These are phyloP conservation scores for Aurelia sp. DNA, from an alignment of 30 jellyfish, hydroid and myxozoan genomes.

Conservation along the genomic window DNA sequence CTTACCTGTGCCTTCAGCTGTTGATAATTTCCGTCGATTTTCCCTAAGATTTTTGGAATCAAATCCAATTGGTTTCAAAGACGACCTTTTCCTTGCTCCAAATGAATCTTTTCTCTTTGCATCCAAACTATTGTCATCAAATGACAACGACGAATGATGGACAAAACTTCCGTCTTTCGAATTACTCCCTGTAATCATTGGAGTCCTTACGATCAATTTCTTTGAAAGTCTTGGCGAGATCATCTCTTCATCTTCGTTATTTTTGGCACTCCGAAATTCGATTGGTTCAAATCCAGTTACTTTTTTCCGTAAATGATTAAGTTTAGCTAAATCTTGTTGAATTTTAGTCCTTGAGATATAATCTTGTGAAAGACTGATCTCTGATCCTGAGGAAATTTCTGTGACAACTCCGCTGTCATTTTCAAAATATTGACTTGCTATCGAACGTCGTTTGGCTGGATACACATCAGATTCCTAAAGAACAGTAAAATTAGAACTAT, in stretches of 20 bases:
- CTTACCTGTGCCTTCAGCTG: neutral
- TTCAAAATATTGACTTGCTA: neutral
- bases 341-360: no score
- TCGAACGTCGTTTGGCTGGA: no score
- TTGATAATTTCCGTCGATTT: neutral
- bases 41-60: neutral
- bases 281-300: neutral
- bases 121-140: neutral
- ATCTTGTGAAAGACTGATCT: neutral
- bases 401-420: slow-evolving; percentile 6
- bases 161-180: neutral
- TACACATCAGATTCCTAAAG: no score
- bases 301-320: neutral
- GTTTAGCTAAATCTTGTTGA: neutral
- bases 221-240: neutral
- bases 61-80: neutral
- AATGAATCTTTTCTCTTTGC: neutral
- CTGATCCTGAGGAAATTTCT: neutral
- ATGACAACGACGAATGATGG: neutral
- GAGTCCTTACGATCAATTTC: neutral
- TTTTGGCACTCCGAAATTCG: neutral
- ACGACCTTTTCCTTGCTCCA: neutral
- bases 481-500: no score
- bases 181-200: neutral
- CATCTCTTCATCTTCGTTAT: neutral